Evolutionary conservation across 2,888 invertebrate species (phyloP), one percentile per base, ranked within the genome.

Genomic region (Callyntrura guangdongensis): DNA sequence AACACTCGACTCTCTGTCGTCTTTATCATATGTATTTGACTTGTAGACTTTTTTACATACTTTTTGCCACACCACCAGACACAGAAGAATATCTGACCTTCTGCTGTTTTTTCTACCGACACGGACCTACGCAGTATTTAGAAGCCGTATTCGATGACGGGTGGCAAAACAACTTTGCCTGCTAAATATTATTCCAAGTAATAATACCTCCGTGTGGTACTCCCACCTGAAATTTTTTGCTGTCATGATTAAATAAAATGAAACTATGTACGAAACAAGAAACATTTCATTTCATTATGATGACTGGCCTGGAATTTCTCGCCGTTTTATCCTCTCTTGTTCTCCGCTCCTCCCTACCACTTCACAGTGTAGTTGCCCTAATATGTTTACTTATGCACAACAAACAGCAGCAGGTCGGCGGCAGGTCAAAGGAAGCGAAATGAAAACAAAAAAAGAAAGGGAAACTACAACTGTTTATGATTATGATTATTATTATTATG

Each of bases 401-500:
- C 36, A 36, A 36, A 36, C 36, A 36, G 36, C 36, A 36, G 36
- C 36, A 36, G 36, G 36, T 49, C 53, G 22, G 3, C 53, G 22
- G 3, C 53, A 22, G 74, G 74, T 49, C 74, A 74, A 47, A 45
- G 17, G 20, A 53, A 49, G 20, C 47, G 22, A 20, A 49, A 3
- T 6, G n/a, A 22, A 49, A 74, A 49, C 8, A 47, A 72, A 72
- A 72, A 72, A 9, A 22, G 53, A 56, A 67, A 67, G 20, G 36
- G 67, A 27, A 47, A 49, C n/a, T 61, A 56, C n/a, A 77, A 56
- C 17, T 45, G 64, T 86, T 36, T 86, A 86, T 86, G 86, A 86
- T 86, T 86, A 86, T 74, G 74, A 74, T 74, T 74, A 49, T 81
- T 81, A 49, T 81, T 81, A 81, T 81, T 81, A 81, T 56, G 12